Conservation (phyloP, 2,797 vertebrate species). For the Xiphophorus birchmanni region DNA sequence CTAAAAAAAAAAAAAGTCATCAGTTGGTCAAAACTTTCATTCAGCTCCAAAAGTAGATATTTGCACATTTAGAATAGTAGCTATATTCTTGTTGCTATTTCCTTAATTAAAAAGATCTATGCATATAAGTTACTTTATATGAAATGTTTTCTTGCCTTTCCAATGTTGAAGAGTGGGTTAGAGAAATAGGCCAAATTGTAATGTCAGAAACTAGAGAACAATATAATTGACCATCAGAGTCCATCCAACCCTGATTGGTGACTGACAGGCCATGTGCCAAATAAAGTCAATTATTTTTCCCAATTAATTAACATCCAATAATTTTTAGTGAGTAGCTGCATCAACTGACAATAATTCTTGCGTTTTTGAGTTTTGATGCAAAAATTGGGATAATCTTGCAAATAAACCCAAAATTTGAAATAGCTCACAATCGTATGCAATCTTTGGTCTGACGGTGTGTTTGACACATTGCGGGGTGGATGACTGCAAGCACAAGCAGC, state of each 20-base stretch:
- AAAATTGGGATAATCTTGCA: not conserved
- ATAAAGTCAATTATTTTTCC: no score
- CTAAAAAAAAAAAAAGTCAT: no score
- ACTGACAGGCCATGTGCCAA: not conserved
- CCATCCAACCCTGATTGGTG: not conserved
- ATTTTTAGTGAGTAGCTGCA: not conserved
- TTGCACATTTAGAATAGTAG: not conserved
- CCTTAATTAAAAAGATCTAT: not conserved
- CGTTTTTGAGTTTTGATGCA: not conserved
- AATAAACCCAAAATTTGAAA: no score
- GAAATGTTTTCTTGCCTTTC: not conserved
- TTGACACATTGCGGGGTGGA: not conserved
- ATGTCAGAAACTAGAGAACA: not conserved
- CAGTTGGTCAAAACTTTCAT: not conserved
- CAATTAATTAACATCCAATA: no score
- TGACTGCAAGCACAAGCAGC: constrained; percentile 1
- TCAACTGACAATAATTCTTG: not conserved
- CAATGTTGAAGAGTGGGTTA: not conserved
- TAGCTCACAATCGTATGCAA: not conserved
- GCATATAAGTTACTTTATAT: not conserved
- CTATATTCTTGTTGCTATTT: not conserved
- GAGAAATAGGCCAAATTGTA: not conserved
- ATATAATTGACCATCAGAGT: not conserved
- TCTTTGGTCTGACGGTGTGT: not conserved
- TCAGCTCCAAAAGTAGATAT: not conserved